A percentile compares a stretch with the other conserved stretches of the same genome.
Evolutionary conservation across 2,797 vertebrate species (phyloP).

Genomic region (Galago senegalensis): DNA sequence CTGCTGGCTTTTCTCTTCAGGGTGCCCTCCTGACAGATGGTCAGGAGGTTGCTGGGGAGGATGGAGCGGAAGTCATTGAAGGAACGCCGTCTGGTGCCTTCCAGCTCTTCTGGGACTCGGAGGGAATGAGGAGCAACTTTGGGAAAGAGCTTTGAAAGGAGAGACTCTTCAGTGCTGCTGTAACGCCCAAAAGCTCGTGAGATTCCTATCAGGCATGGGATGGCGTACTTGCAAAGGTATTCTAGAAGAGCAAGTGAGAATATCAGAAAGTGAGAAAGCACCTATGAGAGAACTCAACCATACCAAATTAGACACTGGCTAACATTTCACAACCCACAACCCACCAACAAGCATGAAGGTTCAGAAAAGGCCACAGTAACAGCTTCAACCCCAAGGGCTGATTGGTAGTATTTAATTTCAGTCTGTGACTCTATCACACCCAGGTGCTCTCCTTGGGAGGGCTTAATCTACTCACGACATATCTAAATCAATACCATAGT

Average conservation of each 20-base stretch:
- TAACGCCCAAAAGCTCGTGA: slow-evolving; percentile 97
- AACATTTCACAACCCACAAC: neutral
- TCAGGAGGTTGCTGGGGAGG: slow-evolving; percentile 96
- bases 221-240: slow-evolving; percentile 95
- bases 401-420: neutral
- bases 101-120: slow-evolving; percentile 90
- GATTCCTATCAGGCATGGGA: slow-evolving; percentile 96
- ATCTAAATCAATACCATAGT: neutral
- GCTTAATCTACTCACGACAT: neutral
- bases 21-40: slow-evolving; percentile 94
- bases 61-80: slow-evolving; percentile 99
- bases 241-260: slow-evolving; percentile 89
- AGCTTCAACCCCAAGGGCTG: neutral
- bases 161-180: slow-evolving; percentile 96
- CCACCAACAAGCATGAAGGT: neutral
- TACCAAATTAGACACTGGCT: neutral
- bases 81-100: slow-evolving; percentile 93
- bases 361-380: neutral
- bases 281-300: neutral
- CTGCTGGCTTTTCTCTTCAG: slow-evolving; percentile 94
- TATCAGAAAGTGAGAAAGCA: neutral
- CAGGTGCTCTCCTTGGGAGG: neutral
- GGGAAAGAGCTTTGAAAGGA: slow-evolving; percentile 97
- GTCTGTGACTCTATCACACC: neutral
- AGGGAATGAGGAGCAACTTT: slow-evolving; percentile 90